These are phyloP conservation scores for Corythaixoides concolor DNA, from an alignment of 2,113 vertebrate genomes.

Conservation along the genomic window DNA sequence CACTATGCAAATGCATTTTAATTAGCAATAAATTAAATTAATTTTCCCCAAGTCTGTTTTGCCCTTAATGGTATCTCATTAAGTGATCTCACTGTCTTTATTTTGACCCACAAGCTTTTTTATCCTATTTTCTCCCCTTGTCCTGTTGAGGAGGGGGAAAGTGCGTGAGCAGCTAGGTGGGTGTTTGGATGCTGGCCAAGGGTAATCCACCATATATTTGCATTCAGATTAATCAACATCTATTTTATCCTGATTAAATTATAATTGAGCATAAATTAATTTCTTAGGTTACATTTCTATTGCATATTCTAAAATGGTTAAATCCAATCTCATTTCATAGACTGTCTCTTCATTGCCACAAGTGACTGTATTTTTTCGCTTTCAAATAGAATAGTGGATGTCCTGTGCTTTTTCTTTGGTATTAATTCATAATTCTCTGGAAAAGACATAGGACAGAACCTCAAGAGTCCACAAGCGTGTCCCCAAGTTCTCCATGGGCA, in stretches of 20 bases:
- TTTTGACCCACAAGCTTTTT: background rate
- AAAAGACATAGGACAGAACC: background rate
- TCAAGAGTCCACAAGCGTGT: background rate
- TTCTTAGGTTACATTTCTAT: background rate
- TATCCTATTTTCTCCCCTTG: background rate
- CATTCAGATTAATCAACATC: background rate
- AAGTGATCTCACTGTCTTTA: background rate
- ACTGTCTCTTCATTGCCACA: background rate
- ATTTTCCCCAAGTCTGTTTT: background rate
- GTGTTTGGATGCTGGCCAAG: background rate
- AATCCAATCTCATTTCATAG: background rate
- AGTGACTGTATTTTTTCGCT: background rate
- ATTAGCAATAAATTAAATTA: background rate
- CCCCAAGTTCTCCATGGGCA: background rate
- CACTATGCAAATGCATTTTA: background rate
- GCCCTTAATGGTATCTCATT: background rate
- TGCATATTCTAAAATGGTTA: background rate
- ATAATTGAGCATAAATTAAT: background rate
- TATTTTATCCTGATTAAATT: background rate
- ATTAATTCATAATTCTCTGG: background rate
- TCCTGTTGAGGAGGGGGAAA: background rate
- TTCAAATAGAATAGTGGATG: background rate
- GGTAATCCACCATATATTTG: background rate
- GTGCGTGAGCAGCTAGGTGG: background rate
- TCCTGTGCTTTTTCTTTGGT: background rate